A percentile compares a stretch with the other conserved stretches of the same genome.
phyloP scores from a whole-genome alignment of 2,113 vertebrate genomes.

The Oryzias melastigma region DNA sequence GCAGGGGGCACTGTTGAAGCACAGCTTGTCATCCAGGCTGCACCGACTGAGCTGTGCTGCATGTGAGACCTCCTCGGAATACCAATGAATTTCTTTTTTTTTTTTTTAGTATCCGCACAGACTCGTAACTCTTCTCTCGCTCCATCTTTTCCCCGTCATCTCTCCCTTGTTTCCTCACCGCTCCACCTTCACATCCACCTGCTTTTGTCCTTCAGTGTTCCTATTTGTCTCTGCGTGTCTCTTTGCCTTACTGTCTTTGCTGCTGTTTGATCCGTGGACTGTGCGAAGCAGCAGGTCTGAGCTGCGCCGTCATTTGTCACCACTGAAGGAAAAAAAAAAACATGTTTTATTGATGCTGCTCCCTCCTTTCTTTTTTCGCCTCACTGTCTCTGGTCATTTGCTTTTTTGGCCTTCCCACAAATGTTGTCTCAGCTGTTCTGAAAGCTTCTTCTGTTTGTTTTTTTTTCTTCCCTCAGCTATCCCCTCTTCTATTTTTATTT shows the following conservation, averaged over 20 bases:
- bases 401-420: slow-evolving; percentile 32
- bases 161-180: slow-evolving; percentile 20
- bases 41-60: slow-evolving; percentile 63
- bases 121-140: slow-evolving; percentile 22
- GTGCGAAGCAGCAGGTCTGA: slow-evolving; percentile 54
- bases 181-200: slow-evolving; percentile 45
- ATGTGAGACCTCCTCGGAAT: slow-evolving; percentile 74
- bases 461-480: slow-evolving; percentile 19
- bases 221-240: slow-evolving; percentile 18
- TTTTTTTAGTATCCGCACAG: slow-evolving; percentile 25
- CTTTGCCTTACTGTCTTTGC: slow-evolving; percentile 23
- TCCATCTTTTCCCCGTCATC: slow-evolving; percentile 28
- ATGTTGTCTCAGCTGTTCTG: slow-evolving; percentile 22
- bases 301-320: slow-evolving; percentile 65
- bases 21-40: slow-evolving; percentile 3
- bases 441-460: slow-evolving; percentile 1
- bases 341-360: slow-evolving; percentile 59
- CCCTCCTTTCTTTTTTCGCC: slow-evolving; percentile 28
- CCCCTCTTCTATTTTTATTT: slow-evolving; percentile 17
- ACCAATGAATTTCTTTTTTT: slow-evolving; percentile 66
- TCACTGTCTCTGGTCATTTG: slow-evolving; percentile 33
- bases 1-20: slow-evolving; percentile 70
- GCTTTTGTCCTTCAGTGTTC: slow-evolving; percentile 35
- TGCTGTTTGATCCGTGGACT: slow-evolving; percentile 37
- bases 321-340: slow-evolving; percentile 34